Base-by-base conservation (phyloP, 2,797 vertebrate species). In the Tympanoctomys barrerae region DNA sequence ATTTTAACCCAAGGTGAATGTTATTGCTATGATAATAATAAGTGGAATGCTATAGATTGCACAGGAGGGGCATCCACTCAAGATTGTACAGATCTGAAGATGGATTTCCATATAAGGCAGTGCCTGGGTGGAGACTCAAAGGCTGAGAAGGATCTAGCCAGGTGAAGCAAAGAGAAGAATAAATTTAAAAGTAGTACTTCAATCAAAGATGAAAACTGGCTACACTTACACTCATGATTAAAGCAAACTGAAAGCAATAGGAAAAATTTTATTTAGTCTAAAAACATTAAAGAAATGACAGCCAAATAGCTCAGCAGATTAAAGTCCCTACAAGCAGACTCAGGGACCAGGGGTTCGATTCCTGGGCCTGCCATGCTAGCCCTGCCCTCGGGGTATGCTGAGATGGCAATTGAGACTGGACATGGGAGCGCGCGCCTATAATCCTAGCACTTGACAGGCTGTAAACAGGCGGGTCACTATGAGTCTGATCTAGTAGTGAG, bases 271-370 rank as follows among this genome's bases (percentile, higher is more conserved):
- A 77, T 19, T 8, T 39, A 42, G 31, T 64, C 49, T 18, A 49
- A 86, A 90, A 94, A 84, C 21, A 86, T 49, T 49, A 84, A 82
- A 75, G 13, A 85, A 82, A 95, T 24, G 13, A 42, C 11, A 11
- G 11, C 49, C 49, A 9, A 49, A 49, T 49, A 49, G 49, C 49
- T 49, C 49, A 49, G 49, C 11, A 11, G 49, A 49, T 49, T 49
- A 49, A 49, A 49, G 49, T 9, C 1, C 11, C 49, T 9, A 11
- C 49, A 49, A 49, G 49, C 49, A 49, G 49, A 5, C 8, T 9
- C 8, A 49, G 8, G 49, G 49, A 11, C 11, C 11, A 11, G 11
- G 8, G 49, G 49, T 49, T 49, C 11, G 49, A 49, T 49, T 11
- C 49, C 49, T 49, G 49, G 49, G 49, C 49, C 7, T 49, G 49